These are phyloP conservation scores for Solenopsis invicta DNA, from an alignment of 1,140 invertebrate species.

Conservation along the genomic window DNA sequence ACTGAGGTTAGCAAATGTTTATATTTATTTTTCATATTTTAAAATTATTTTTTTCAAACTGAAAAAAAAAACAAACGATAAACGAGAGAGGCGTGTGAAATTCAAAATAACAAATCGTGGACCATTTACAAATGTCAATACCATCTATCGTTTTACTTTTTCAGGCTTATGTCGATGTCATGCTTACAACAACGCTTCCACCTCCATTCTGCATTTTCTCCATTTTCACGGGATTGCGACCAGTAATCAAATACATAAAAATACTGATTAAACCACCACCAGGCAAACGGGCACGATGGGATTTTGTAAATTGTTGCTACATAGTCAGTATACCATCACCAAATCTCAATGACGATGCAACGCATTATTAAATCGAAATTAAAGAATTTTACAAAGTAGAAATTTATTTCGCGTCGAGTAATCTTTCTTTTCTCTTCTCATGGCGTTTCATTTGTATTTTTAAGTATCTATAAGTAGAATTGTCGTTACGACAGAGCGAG, in stretches of 20 bases:
- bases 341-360: slow-evolving; percentile 25
- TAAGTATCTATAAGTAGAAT: neutral
- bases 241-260: slow-evolving; percentile 85
- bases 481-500: neutral
- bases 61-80: neutral
- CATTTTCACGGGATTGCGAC: slow-evolving; percentile 84
- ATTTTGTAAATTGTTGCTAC: slow-evolving; percentile 83
- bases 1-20: slow-evolving; percentile 83
- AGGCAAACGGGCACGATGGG: slow-evolving; percentile 82
- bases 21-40: neutral
- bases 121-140: neutral
- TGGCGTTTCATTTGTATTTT: neutral
- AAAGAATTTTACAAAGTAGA: neutral
- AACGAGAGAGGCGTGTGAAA: neutral
- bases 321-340: slow-evolving; percentile 79
- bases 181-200: slow-evolving; percentile 87
- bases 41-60: neutral
- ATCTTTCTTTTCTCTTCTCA: neutral
- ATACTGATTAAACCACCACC: slow-evolving; percentile 70
- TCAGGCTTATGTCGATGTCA: slow-evolving; percentile 88
- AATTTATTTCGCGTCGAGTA: neutral
- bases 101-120: neutral
- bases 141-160: neutral
- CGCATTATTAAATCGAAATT: neutral
- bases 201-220: slow-evolving; percentile 88